Conservation (phyloP, 2,888 invertebrate genomes). For the Drosophila phalerata region DNA sequence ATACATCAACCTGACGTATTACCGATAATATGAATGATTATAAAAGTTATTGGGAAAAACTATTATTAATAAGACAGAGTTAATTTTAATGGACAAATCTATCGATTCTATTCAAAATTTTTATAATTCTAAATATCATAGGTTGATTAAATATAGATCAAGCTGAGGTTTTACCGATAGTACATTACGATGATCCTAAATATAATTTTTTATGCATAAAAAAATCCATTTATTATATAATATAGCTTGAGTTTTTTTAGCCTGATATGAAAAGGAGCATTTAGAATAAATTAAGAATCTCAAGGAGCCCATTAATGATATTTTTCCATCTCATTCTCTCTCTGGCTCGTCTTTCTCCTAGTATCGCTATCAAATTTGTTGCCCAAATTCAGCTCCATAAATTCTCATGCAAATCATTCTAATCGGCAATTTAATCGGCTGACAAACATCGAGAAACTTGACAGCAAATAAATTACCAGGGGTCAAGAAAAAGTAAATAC, state of each 20-base stretch:
- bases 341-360: not conserved
- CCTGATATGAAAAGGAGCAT: not conserved
- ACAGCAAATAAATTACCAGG: slow-evolving; percentile 68
- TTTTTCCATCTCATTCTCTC: not conserved
- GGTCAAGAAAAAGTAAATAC: slow-evolving; percentile 59
- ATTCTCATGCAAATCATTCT: slow-evolving; percentile 60
- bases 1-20: too few species aligned
- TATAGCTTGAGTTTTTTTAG: not conserved
- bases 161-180: too few species aligned
- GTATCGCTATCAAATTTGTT: slow-evolving; percentile 16
- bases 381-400: slow-evolving; percentile 29
- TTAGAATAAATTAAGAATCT: not conserved
- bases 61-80: not conserved
- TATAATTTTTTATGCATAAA: too few species aligned
- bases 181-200: too few species aligned
- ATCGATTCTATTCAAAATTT: too few species aligned
- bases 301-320: not conserved
- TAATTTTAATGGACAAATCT: too few species aligned
- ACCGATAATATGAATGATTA: too few species aligned
- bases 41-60: too few species aligned
- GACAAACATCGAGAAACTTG: slow-evolving; percentile 60
- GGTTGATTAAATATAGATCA: too few species aligned
- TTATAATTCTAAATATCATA: too few species aligned
- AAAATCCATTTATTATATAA: too few species aligned
- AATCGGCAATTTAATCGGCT: slow-evolving; percentile 54